Percentiles rank a stretch among this genome's conserved stretches.
phyloP scores from a whole-genome alignment of 2,888 invertebrate species.

The Odiellus spinosus region DNA sequence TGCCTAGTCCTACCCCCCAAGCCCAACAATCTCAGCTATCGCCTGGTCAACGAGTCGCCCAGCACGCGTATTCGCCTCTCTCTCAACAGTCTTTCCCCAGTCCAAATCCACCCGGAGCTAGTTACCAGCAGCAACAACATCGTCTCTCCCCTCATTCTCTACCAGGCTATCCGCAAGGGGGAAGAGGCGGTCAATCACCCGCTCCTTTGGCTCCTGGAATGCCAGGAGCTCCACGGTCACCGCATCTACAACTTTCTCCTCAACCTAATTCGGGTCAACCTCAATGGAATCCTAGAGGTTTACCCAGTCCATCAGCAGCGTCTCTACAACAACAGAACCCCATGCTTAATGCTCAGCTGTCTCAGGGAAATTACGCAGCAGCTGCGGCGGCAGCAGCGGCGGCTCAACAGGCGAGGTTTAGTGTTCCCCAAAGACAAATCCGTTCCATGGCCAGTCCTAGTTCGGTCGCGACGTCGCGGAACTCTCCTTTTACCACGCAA shows the following conservation, averaged over 20 bases:
- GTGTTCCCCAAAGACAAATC: conserved; percentile 17
- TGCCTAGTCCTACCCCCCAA: background rate
- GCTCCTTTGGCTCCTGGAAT: conserved; percentile 6
- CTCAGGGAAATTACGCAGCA: conserved; percentile 35
- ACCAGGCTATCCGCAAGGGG: conserved; percentile 15
- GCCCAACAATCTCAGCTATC: conserved; percentile 12
- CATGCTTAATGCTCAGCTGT: conserved; percentile 70
- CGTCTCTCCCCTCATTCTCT: conserved; percentile 21
- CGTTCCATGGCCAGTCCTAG: conserved; percentile 35
- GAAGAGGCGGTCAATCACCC: conserved; percentile 10
- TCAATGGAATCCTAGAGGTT: conserved; percentile 9
- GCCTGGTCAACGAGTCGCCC: conserved; percentile 12
- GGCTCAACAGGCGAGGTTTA: conserved; percentile 16
- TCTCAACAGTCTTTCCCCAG: conserved; percentile 14
- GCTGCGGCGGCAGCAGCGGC: conserved; percentile 13
- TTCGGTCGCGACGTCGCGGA: conserved; percentile 36
- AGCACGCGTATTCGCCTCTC: conserved; percentile 14
- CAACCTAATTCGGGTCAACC: conserved; percentile 6
- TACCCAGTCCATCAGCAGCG: conserved; percentile 10
- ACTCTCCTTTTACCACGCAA: conserved; percentile 37
- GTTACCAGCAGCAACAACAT: conserved; percentile 14
- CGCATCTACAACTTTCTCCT: conserved; percentile 13
- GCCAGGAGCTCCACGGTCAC: conserved; percentile 7
- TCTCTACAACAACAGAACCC: conserved; percentile 47
- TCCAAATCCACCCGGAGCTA: conserved; percentile 9